Base-by-base conservation (phyloP, 2,888 invertebrate genomes). In the Acronicta alni region DNA sequence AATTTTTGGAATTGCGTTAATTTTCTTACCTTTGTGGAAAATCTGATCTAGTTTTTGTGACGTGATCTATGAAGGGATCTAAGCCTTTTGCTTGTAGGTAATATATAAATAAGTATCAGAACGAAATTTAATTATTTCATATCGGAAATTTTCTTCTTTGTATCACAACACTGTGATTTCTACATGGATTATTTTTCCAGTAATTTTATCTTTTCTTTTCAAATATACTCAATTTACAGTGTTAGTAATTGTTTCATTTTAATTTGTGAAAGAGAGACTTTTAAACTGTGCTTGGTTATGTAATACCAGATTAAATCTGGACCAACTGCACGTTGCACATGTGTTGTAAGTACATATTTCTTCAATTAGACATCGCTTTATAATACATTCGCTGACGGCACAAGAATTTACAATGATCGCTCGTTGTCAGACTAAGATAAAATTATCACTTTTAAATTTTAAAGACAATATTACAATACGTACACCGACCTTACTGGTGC, bases 351-450 rank as follows among this genome's bases (percentile, higher is more conserved):
- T 17, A 16, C 43, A 14, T 45, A 45, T 3, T 45, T 3, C 10
- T 32, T 41, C 38, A 66, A 38, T 45, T 17, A 20, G 18, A 60
- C 54, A 60, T 49, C 30, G 39, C 42, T 49, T 15, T 38, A 66
- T 66, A 66, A 65, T 60, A 8, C 60, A 42, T 55, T 55, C 10
- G 65, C 66, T 66, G 65, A 66, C 41, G 5, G 18, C 1, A n/a
- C 15, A 16, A 17, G 3, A 55, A 46, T 55, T 49, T 38, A 8
- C 20, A 49, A n/a, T 39, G 38, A 39, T 42, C 18, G 16, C 30
- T 16, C 7, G 17, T 16, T 64, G 43, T 35, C 5, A 9, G 14
- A 20, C 32, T 14, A 6, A 6, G 35, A 35, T n/a, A 7, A 6
- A 35, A 35, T 30, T 12, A 12, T 12, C 12, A 30, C 30, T 30